These are phyloP conservation scores for Acrossocheilus fasciatus DNA, from an alignment of 2,797 vertebrate genomes.

Conservation along the genomic window DNA sequence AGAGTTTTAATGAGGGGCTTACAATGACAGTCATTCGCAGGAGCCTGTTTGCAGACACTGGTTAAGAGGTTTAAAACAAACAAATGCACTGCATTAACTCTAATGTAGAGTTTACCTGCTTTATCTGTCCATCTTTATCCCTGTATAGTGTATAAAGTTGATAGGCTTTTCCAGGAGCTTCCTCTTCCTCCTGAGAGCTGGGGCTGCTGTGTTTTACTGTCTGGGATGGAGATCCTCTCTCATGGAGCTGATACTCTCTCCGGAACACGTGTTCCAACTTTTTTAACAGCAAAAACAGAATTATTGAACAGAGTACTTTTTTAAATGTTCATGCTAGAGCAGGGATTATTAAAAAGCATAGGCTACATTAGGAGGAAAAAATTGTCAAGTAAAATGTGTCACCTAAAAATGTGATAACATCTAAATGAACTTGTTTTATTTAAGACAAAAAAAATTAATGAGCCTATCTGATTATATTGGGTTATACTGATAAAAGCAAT, in stretches of 20 bases:
- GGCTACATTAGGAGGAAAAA: neutral
- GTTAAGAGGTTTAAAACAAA: conserved; percentile 28
- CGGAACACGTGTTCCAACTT: conserved; percentile 17
- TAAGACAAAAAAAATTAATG: too few species aligned
- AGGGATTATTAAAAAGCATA: neutral
- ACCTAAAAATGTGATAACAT: neutral
- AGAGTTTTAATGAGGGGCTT: conserved; percentile 85
- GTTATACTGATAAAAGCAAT: neutral
- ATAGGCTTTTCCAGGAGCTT: conserved; percentile 67
- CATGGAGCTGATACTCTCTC: conserved; percentile 48
- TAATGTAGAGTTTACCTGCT: conserved; percentile 81
- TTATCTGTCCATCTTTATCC: conserved; percentile 85
- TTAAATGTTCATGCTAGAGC: neutral
- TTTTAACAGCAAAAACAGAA: neutral
- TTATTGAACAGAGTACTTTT: neutral
- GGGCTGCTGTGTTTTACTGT: conserved; percentile 70
- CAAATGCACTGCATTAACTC: conserved; percentile 14
- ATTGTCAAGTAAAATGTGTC: neutral
- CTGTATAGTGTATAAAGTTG: conserved; percentile 90
- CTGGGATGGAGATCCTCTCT: conserved; percentile 48
- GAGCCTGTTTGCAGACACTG: conserved; percentile 74
- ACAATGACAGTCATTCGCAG: conserved; percentile 86
- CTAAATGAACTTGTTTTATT: neutral
- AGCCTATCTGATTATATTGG: neutral
- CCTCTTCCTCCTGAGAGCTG: conserved; percentile 60